phyloP scores from a whole-genome alignment of 1,140 invertebrate species.

The Ceratina japonica region DNA sequence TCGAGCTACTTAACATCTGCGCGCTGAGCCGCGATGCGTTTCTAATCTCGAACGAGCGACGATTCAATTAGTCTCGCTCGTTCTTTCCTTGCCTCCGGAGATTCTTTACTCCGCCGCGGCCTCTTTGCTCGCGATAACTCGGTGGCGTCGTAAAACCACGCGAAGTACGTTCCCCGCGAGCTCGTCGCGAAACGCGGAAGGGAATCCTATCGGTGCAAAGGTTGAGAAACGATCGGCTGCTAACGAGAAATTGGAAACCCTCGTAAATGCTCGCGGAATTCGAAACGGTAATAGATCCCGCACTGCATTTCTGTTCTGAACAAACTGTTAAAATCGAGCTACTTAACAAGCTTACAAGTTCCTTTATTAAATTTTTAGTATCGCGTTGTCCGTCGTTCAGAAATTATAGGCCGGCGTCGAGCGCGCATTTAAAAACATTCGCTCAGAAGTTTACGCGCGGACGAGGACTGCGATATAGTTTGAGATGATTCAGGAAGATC shows the following conservation, averaged over 20 bases:
- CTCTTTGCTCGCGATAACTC: background rate
- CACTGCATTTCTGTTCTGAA: no score
- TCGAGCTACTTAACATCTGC: slow-evolving; percentile 1
- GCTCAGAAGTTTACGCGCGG: no score
- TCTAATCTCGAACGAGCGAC: slow-evolving; percentile 43
- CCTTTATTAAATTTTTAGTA: no score
- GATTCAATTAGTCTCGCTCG: slow-evolving; percentile 13
- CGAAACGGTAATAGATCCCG: background rate
- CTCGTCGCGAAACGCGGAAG: slow-evolving; percentile 31
- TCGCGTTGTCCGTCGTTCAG: no score
- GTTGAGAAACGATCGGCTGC: background rate
- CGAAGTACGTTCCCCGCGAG: background rate
- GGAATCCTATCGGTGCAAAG: slow-evolving; percentile 36
- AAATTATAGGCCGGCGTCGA: no score
- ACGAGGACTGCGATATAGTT: background rate
- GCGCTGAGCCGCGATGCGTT: background rate
- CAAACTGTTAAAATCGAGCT: no score
- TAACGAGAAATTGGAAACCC: slow-evolving; percentile 35
- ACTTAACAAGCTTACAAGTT: no score
- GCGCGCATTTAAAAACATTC: no score
- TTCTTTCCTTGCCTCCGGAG: background rate
- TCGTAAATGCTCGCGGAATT: background rate
- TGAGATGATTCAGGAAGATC: background rate
- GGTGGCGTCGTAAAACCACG: background rate
- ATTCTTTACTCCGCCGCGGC: background rate